These are phyloP conservation scores for Aleiodes sp. DNA, from an alignment of 1,140 invertebrate genomes.

Conservation along the genomic window DNA sequence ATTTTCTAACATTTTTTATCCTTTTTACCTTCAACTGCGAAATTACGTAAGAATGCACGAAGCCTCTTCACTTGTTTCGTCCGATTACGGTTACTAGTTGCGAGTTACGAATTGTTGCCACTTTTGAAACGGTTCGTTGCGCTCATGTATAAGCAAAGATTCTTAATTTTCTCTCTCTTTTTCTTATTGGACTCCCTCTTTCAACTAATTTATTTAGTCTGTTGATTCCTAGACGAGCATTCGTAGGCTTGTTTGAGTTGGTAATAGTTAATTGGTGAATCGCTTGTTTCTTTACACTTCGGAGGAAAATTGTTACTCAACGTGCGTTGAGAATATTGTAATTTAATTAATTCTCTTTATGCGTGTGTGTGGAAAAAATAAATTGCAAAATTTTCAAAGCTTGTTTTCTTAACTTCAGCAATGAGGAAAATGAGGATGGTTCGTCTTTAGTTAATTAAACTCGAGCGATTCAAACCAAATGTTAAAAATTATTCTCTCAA, in stretches of 20 bases:
- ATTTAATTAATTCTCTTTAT: constrained; percentile 19
- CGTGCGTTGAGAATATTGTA: background rate
- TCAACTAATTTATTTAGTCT: too few relatives aligned
- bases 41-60: constrained; percentile 46
- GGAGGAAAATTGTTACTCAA: constrained; percentile 14
- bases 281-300: constrained; percentile 17
- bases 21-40: constrained; percentile 22
- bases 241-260: constrained; percentile 11
- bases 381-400: background rate
- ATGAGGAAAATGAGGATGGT: background rate
- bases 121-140: constrained; percentile 31
- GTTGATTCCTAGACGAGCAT: constrained; percentile 2
- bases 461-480: too few relatives aligned
- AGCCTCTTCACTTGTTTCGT: constrained; percentile 36
- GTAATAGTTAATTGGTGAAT: constrained; percentile 19
- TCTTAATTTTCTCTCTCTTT: constrained; percentile 10
- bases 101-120: constrained; percentile 35
- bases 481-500: background rate
- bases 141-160: background rate
- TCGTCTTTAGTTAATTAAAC: too few relatives aligned
- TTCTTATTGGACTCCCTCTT: too few relatives aligned
- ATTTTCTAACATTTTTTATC: constrained; percentile 37
- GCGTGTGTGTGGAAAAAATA: background rate
- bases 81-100: constrained; percentile 30
- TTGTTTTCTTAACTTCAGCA: background rate